Evolutionary conservation across 30 jellyfish, hydroid and myxozoan genomes (phyloP), one percentile per base, ranked within the genome.

Genomic region (Hydra vulgaris): DNA sequence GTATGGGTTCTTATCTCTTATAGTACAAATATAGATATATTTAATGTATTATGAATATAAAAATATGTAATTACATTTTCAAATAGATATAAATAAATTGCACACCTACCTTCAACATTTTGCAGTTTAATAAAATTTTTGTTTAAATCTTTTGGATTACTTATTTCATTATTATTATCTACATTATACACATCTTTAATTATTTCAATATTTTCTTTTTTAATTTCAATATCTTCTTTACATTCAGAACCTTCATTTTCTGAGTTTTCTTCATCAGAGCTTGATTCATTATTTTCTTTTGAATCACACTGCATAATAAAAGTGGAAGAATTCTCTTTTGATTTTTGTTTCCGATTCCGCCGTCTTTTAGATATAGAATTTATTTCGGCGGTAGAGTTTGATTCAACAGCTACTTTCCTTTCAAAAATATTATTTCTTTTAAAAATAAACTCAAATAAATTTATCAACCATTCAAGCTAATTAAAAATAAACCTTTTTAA

Each of bases 401-500:
- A 15, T 70, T 70, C 40, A 70, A 40, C 61, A 40, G 61, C 61
- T 3, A 40, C 61, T 40, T 40, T 40, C 12, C 61, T 40, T 40
- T 40, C 12, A 40, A 40, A 40, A 40, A 40, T 40, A 12, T 40
- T 40, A 40, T 40, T 40, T 40, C 12, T 12, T 40, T 40, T 40
- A 40, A 12, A 40, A 40, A 40, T 12, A 12, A 40, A 40, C 61
- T 40, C 61, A 40, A 40, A 40, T 3, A 40, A 40, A 5, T 40
- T 40, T 40, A 3, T 40, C 61, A 40, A 40, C 61, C 5, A 40
- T 12, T 3, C 61, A 40, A 40, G 61, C 61, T n/a, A n/a, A n/a
- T n/a, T n/a, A n/a, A n/a, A n/a, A 40, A 40, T 40, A 40, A 22
- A 69, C 81, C 54, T 25, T 73, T 76, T 78, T 71, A 53, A 20